phyloP scores from a whole-genome alignment of 1,140 invertebrate species.

The Araneus ventricosus region DNA sequence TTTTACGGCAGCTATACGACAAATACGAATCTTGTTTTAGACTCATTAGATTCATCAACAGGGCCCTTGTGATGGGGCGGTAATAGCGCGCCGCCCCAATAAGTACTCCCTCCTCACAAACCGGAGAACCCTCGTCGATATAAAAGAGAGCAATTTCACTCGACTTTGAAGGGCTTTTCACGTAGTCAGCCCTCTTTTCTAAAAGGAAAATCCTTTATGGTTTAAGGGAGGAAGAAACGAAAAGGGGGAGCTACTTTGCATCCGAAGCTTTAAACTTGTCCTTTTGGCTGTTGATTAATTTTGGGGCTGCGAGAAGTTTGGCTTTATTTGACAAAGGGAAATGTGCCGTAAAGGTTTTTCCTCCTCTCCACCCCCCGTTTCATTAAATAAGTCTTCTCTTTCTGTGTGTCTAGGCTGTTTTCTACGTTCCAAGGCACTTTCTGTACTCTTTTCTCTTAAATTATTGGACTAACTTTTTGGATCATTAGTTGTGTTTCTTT shows the following conservation, averaged over 20 bases:
- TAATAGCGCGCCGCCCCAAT: constrained; percentile 63
- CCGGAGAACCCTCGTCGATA: constrained; percentile 62
- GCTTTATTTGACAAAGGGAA: constrained; percentile 61
- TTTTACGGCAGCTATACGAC: constrained; percentile 69
- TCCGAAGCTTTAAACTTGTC: constrained; percentile 56
- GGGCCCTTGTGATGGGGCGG: constrained; percentile 69
- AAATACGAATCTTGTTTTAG: constrained; percentile 70
- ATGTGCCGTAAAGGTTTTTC: constrained; percentile 49
- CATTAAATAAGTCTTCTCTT: constrained; percentile 50
- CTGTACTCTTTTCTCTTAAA: background rate
- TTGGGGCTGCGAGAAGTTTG: constrained; percentile 32
- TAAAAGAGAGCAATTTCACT: constrained; percentile 71
- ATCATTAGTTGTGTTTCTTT: background rate
- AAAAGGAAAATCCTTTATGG: constrained; percentile 68
- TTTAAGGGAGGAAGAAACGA: background rate
- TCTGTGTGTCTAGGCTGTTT: background rate
- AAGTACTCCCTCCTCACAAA: constrained; percentile 41
- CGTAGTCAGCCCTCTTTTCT: constrained; percentile 48
- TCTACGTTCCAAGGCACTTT: background rate
- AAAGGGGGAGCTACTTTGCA: constrained; percentile 50
- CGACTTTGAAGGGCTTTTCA: constrained; percentile 71
- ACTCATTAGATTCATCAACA: constrained; percentile 73
- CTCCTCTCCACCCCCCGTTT: background rate
- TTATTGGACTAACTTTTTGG: background rate
- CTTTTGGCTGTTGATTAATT: constrained; percentile 72